Evolutionary conservation across 1,140 invertebrate species (phyloP).

Genomic region (Drosophila serrata): DNA sequence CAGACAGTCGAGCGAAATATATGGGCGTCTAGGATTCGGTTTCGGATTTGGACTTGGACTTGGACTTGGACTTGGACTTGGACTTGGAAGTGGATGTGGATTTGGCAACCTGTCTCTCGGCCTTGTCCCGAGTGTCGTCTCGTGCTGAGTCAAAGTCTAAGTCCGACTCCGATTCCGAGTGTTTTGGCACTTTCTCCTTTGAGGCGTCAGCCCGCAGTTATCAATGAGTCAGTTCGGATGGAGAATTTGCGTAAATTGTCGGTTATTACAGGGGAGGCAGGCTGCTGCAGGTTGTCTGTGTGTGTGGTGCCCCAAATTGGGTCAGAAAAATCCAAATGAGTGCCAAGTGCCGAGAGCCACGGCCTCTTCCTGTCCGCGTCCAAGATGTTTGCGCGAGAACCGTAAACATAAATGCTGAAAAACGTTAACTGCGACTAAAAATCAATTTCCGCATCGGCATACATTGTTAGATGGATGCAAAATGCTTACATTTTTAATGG

Average conservation of each 20-base stretch:
- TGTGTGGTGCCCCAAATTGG: constrained; percentile 37
- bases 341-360: constrained; percentile 34
- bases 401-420: constrained; percentile 18
- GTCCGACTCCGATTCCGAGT: background rate
- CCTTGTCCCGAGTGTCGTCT: constrained; percentile 40
- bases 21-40: constrained; percentile 48
- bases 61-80: background rate
- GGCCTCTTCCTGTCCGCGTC: constrained; percentile 51
- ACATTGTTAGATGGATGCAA: constrained; percentile 32
- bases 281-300: constrained; percentile 10
- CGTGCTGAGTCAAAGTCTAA: constrained; percentile 36
- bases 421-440: constrained; percentile 42
- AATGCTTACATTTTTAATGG: constrained; percentile 28
- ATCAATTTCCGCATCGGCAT: constrained; percentile 65
- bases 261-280: constrained; percentile 40
- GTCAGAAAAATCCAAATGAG: constrained; percentile 29
- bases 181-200: constrained; percentile 53
- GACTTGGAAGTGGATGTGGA: constrained; percentile 16
- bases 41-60: background rate
- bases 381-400: constrained; percentile 19
- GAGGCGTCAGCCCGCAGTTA: constrained; percentile 34
- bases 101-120: constrained; percentile 47
- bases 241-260: constrained; percentile 50
- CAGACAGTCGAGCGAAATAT: constrained; percentile 27
- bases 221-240: constrained; percentile 48